These are phyloP conservation scores for Lepus europaeus DNA, from an alignment of 2,113 vertebrate genomes.

Conservation along the genomic window DNA sequence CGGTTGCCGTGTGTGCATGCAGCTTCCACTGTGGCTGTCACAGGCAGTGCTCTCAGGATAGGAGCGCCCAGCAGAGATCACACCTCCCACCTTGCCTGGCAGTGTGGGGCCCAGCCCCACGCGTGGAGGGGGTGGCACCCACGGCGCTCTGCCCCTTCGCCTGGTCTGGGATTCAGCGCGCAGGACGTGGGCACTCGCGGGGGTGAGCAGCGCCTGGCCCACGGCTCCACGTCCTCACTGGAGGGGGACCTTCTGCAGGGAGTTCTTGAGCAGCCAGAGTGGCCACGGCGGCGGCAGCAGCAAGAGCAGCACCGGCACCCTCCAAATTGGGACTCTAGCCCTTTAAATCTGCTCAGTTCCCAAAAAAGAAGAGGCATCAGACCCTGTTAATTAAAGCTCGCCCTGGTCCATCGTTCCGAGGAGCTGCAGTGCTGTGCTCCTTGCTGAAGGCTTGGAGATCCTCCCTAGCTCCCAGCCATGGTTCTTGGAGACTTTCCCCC, in stretches of 20 bases:
- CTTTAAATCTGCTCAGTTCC: constrained; percentile 89
- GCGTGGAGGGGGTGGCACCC: neutral
- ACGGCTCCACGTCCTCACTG: neutral
- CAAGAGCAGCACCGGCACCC: constrained; percentile 63
- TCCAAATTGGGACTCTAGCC: constrained; percentile 88
- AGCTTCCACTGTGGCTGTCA: neutral
- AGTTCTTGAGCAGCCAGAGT: constrained; percentile 15
- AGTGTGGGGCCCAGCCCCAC: neutral
- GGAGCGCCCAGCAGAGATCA: neutral
- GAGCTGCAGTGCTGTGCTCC: constrained; percentile 80
- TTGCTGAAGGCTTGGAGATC: constrained; percentile 74
- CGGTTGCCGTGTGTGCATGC: neutral
- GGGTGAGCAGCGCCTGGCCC: neutral
- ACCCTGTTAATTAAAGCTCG: constrained; percentile 89
- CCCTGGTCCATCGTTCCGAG: constrained; percentile 85
- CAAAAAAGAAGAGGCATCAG: constrained; percentile 86
- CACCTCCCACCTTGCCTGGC: neutral
- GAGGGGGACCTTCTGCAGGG: constrained; percentile 56
- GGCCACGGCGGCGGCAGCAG: constrained; percentile 48
- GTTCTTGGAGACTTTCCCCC: constrained; percentile 80
- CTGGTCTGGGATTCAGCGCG: neutral
- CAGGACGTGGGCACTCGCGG: neutral
- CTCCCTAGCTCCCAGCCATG: constrained; percentile 82
- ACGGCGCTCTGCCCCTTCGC: neutral
- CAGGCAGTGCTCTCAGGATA: neutral